These are phyloP conservation scores for Ennomos erosarius DNA, from an alignment of 2,888 invertebrate genomes.

Conservation along the genomic window DNA sequence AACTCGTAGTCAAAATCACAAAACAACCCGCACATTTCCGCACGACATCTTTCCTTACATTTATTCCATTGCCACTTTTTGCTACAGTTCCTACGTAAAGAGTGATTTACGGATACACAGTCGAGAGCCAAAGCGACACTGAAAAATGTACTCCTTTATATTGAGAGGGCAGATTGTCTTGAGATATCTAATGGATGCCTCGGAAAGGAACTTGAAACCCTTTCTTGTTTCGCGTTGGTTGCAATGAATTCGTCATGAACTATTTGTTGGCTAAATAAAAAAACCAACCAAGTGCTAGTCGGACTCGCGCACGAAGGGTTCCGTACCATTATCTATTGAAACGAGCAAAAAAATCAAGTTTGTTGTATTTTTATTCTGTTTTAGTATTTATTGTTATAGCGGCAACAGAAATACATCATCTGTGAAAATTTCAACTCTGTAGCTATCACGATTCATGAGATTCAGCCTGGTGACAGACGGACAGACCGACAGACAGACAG, in stretches of 20 bases:
- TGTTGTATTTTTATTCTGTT: too few relatives aligned
- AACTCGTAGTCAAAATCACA: conserved; percentile 6
- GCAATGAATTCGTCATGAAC: conserved; percentile 15
- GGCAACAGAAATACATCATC: too few relatives aligned
- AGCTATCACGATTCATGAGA: too few relatives aligned
- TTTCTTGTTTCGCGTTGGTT: conserved; percentile 23
- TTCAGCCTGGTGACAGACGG: too few relatives aligned
- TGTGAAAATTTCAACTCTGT: too few relatives aligned
- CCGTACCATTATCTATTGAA: too few relatives aligned
- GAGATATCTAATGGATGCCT: conserved; percentile 36
- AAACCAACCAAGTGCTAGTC: too few relatives aligned
- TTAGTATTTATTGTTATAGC: too few relatives aligned
- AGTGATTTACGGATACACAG: conserved; percentile 63
- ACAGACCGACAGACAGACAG: too few relatives aligned
- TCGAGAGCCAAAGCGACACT: conserved; percentile 59
- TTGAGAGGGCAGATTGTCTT: conserved; percentile 46
- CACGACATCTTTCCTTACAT: conserved; percentile 38
- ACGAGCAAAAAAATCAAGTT: too few relatives aligned
- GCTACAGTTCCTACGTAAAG: conserved; percentile 51
- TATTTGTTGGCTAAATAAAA: neutral
- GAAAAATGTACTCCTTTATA: conserved; percentile 57
- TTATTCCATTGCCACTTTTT: conserved; percentile 57
- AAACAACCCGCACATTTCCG: conserved; percentile 23
- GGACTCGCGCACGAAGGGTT: too few relatives aligned
- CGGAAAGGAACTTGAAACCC: conserved; percentile 36